Evolutionary conservation across 2,113 vertebrate genomes (phyloP), one percentile per base, ranked within the genome.

Genomic region (Oryzias celebensis): DNA sequence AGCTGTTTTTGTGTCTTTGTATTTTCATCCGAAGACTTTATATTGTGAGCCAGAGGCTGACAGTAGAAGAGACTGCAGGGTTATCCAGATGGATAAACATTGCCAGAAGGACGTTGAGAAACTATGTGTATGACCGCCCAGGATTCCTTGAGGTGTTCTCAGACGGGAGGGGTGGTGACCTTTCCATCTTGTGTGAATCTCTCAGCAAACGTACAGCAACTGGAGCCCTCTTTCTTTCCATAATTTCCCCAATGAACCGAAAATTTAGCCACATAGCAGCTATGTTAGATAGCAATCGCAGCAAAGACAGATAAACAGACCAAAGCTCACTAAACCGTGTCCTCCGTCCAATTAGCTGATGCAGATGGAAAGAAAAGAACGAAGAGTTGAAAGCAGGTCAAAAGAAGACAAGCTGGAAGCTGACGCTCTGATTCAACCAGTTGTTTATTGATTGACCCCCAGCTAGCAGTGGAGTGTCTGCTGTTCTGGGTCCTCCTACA

Each of bases 401-500:
- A 36, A 8, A 4, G 28, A 31, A 45, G 26, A 58, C 26, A 5
- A 28, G 58, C 63, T 75, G 45, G 15, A 14, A 4, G 48, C 52
- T 26, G 69, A 70, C 8, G 52, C 65, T 84, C 53, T 70, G 47
- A 79, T 66, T 77, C 76, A 59, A 59, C 63, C 63, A 36, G 62
- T 73, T 75, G 55, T 46, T 54, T 66, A 85, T 86, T 84, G 87
- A 88, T 89, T 87, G 72, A 78, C 83, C 61, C 55, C 44, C 65
- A 65, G 78, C 48, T 71, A 64, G 73, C 45, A 60, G 68, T 55
- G 15, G 47, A 67, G 77, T 65, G 72, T 75, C 66, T 75, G 76
- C 83, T 76, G 82, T 86, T 86, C 72, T 68, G 77, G 83, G 69
- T 55, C 83, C 75, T 77, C 86, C 84, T 82, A 85, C 82, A 55